A percentile compares a stretch with the other conserved stretches of the same genome.
phyloP scores from a whole-genome alignment of 2,797 vertebrate species.

The Oryzias dopingdopingensis region DNA sequence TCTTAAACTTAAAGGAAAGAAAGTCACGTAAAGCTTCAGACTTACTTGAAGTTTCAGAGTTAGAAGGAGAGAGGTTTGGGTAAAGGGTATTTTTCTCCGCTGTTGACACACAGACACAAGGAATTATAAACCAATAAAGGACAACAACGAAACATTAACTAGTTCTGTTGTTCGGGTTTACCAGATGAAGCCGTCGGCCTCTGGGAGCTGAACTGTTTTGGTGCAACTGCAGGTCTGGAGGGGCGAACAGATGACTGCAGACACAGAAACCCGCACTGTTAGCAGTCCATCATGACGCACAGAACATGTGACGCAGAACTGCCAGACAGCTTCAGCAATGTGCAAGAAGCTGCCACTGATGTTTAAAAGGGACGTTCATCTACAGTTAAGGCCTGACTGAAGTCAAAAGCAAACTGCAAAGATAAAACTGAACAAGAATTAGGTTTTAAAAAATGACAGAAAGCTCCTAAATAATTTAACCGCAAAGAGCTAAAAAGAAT shows the following conservation, averaged over 20 bases:
- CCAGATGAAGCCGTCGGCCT: neutral
- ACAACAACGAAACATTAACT: neutral
- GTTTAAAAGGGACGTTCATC: too few species aligned
- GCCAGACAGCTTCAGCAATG: too few species aligned
- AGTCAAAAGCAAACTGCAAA: too few species aligned
- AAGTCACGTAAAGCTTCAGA: neutral
- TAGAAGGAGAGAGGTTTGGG: conserved; percentile 62
- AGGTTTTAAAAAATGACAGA: too few species aligned
- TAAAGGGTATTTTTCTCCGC: conserved; percentile 58
- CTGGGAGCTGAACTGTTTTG: neutral
- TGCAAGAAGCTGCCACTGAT: too few species aligned
- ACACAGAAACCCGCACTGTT: neutral
- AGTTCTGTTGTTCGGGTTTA: neutral
- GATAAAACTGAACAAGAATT: too few species aligned
- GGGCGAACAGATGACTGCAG: conserved; percentile 39
- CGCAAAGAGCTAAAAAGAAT: too few species aligned
- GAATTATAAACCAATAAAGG: conserved; percentile 1
- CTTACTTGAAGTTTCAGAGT: conserved; percentile 66
- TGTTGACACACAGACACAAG: conserved; percentile 30
- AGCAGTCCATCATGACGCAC: too few species aligned
- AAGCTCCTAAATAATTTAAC: too few species aligned
- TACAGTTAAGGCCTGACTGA: too few species aligned
- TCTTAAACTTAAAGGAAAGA: neutral
- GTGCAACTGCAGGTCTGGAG: conserved; percentile 43
- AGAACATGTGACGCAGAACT: too few species aligned